Evolutionary conservation across 1,140 invertebrate genomes (phyloP).

Genomic region (Hydropsyche tenuis): DNA sequence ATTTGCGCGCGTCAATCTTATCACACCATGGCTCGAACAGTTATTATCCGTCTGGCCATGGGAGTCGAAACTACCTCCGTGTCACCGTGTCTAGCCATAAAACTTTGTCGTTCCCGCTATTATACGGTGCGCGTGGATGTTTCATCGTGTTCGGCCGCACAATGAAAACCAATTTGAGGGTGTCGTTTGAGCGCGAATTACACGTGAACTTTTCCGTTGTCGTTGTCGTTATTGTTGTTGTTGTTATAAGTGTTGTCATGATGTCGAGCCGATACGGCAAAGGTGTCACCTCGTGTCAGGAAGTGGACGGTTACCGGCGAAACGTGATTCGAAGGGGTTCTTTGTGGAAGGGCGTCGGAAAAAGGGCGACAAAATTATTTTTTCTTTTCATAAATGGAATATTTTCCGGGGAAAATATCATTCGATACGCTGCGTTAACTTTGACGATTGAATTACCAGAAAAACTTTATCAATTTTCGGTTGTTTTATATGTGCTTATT

Average conservation of each 20-base stretch:
- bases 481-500: neutral
- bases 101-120: constrained; percentile 24
- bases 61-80: no score
- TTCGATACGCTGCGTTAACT: constrained; percentile 12
- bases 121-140: neutral
- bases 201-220: constrained; percentile 22
- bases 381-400: neutral
- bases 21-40: no score
- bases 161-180: constrained; percentile 39
- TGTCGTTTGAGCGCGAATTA: constrained; percentile 37
- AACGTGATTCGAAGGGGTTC: neutral
- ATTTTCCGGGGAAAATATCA: neutral
- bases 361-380: neutral
- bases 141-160: constrained; percentile 19
- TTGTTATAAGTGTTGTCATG: constrained; percentile 29
- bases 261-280: constrained; percentile 22
- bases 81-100: neutral
- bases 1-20: no score
- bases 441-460: constrained; percentile 3
- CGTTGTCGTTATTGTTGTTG: neutral
- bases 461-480: constrained; percentile 24
- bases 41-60: no score
- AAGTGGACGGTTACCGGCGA: constrained; percentile 30
- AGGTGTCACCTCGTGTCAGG: constrained; percentile 41
- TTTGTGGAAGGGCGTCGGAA: neutral